Conservation (phyloP, 2,113 vertebrate species). For the Fukomys damarensis region DNA sequence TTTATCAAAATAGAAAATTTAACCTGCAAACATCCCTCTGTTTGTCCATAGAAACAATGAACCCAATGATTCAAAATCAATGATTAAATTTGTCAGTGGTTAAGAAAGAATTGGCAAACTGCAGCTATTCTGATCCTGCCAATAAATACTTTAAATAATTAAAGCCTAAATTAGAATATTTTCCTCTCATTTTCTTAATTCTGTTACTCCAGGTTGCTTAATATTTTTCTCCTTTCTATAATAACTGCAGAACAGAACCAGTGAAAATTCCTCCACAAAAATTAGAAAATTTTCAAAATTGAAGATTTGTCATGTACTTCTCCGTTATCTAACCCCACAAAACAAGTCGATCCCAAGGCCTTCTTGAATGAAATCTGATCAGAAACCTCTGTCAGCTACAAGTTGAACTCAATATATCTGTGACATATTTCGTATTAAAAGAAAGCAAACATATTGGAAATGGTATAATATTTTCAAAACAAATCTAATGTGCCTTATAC, state of each 20-base stretch:
- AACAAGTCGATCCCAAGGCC: not conserved
- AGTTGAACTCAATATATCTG: conserved; percentile 42
- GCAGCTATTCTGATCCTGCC: not conserved
- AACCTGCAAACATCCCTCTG: not conserved
- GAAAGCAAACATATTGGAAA: conserved; percentile 49
- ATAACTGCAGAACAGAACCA: not conserved
- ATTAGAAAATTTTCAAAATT: not conserved
- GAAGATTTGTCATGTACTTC: not conserved
- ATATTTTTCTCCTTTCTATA: not conserved
- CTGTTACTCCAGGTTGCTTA: not conserved
- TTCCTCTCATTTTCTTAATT: not conserved
- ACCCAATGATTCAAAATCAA: not conserved
- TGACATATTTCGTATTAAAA: conserved; percentile 57
- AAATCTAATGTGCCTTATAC: conserved; percentile 26
- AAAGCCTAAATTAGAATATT: not conserved
- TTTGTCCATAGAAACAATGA: not conserved
- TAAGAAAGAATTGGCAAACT: not conserved
- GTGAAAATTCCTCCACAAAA: conserved; percentile 25
- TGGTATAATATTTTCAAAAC: conserved; percentile 51
- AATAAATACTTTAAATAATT: not conserved
- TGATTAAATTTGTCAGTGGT: not conserved
- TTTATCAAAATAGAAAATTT: not conserved
- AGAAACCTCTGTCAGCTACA: conserved; percentile 16
- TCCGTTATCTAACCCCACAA: not conserved
- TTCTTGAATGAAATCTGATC: conserved; percentile 20